Conservation (phyloP, 2,797 vertebrate species). For the Sphaeramia orbicularis region DNA sequence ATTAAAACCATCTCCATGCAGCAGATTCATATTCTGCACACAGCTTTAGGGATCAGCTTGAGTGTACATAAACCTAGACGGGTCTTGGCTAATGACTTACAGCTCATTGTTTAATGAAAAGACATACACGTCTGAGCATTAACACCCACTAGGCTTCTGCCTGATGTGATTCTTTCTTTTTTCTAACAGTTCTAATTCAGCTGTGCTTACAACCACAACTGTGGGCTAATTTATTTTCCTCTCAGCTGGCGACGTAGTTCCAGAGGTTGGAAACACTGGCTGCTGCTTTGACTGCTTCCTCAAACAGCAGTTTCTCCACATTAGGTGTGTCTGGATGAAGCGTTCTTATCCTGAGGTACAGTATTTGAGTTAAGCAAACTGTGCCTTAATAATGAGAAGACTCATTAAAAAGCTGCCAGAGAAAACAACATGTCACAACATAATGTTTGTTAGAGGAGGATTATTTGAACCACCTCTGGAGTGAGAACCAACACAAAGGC, state of each 20-base stretch:
- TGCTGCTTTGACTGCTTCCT: slow-evolving; percentile 31
- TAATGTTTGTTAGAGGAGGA: slow-evolving; percentile 1
- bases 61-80: slow-evolving; percentile 57
- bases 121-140: slow-evolving; percentile 52
- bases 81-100: slow-evolving; percentile 54
- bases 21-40: slow-evolving; percentile 59
- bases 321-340: slow-evolving; percentile 25
- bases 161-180: slow-evolving; percentile 36
- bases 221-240: slow-evolving; percentile 27
- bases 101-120: slow-evolving; percentile 64
- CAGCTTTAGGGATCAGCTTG: slow-evolving; percentile 40
- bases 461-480: slow-evolving; percentile 6
- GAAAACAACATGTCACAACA: neutral
- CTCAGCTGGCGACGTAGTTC: slow-evolving; percentile 17
- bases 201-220: slow-evolving; percentile 28
- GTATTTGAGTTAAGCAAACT: neutral
- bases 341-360: slow-evolving; percentile 3
- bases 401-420: slow-evolving; percentile 22
- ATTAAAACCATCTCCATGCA: slow-evolving; percentile 30
- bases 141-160: slow-evolving; percentile 52
- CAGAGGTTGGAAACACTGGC: slow-evolving; percentile 16
- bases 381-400: slow-evolving; percentile 9
- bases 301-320: slow-evolving; percentile 35
- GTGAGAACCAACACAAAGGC: neutral
- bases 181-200: slow-evolving; percentile 34